Base-by-base conservation (phyloP, 2,113 vertebrate species). In the Xiphophorus hellerii region DNA sequence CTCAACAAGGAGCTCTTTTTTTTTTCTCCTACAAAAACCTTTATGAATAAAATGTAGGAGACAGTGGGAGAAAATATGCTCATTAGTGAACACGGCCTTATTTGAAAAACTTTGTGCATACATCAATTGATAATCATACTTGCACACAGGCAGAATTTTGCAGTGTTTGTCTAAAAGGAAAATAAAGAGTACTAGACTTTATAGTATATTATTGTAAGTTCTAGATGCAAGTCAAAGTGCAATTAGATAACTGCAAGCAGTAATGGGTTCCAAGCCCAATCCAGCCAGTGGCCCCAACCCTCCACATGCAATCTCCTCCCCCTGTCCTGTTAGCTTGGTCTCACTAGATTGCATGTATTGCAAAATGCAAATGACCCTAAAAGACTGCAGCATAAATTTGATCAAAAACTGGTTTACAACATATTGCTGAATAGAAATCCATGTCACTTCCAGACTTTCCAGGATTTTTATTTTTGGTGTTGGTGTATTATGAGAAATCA, bases 1-100 rank as follows among this genome's bases (percentile, higher is more conserved):
- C 84, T 74, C 85, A 92, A 92, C 88, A 90, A 87, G 84, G 73
- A 77, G 76, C 86, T 90, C 48, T 72, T 74, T 84, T 90, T 79
- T 87, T 78, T 83, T 84, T 80, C 69, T 72, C 54, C 63, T 29
- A 27, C 82, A 76, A 42, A 37, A 71, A 70, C 76, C 75, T 81
- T 78, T 79, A 73, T 87, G 79, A 79, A 73, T 69, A 3, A 77
- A 66, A 77, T 84, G 74, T 76, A 61, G 62, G 71, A 3, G 67
- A 81, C 68, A 70, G 63, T 20, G 28, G 15, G 22, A 8, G 75
- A 81, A 80, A 73, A 62, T 60, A 69, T 10, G 71, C 76, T 83
- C 74, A 79, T 82, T 88, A 79, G 71, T 33, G 78, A 29, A 37
- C 14, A 35, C 25, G 28, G 31, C 28, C 33, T 30, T 66, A 25